phyloP scores from a whole-genome alignment of 2,113 vertebrate genomes.

The Heterotilapia buettikoferi region DNA sequence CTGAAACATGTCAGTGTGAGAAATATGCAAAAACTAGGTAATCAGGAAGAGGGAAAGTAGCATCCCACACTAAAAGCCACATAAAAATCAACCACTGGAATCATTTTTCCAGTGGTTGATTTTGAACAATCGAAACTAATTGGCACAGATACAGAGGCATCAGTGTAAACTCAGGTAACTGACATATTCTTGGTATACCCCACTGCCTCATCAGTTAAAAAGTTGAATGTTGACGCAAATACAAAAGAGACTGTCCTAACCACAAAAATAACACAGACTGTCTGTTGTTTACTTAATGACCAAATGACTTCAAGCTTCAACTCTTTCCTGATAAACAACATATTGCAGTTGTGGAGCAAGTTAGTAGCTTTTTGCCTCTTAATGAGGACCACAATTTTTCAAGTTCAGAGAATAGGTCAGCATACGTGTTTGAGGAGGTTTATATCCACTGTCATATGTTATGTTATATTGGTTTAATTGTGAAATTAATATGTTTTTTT shows the following conservation, averaged over 20 bases:
- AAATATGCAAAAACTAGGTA: not conserved
- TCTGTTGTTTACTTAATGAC: not conserved
- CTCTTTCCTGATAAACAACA: not conserved
- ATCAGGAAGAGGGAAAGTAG: not conserved
- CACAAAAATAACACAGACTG: not conserved
- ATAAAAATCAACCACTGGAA: not conserved
- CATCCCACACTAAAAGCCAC: not conserved
- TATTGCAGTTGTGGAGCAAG: not conserved
- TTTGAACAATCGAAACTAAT: not conserved
- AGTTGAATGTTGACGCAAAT: not conserved
- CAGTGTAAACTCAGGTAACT: not conserved
- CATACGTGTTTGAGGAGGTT: not conserved
- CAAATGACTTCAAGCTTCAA: not conserved
- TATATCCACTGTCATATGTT: not conserved
- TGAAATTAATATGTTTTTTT: not conserved
- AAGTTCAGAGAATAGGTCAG: not conserved
- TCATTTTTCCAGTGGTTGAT: not conserved
- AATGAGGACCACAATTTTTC: not conserved
- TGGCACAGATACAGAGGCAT: not conserved
- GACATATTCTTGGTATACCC: not conserved
- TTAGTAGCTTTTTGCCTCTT: not conserved
- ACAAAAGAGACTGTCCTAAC: not conserved
- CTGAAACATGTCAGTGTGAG: not conserved
- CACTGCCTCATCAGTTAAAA: not conserved
- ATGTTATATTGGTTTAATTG: not conserved